phyloP scores from a whole-genome alignment of 2,888 invertebrate species.

The Drosophila mimetica region DNA sequence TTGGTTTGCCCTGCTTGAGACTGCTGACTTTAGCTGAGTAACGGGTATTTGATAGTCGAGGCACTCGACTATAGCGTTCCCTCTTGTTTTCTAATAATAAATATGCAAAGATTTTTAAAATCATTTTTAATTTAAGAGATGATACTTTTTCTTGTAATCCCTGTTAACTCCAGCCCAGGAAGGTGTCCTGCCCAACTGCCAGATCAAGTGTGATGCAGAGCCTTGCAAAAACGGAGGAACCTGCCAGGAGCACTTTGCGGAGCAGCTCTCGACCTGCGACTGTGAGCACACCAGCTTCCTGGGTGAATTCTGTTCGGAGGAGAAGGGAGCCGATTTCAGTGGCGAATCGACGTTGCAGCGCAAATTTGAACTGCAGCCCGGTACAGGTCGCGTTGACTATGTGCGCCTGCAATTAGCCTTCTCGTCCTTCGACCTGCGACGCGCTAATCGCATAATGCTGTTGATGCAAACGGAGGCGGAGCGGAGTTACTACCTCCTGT shows the following conservation, averaged over 20 bases:
- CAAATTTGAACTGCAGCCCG: slow-evolving; percentile 89
- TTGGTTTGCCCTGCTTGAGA: too few relatives aligned
- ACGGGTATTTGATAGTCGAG: too few relatives aligned
- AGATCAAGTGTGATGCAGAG: slow-evolving; percentile 94
- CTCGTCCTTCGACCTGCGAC: slow-evolving; percentile 91
- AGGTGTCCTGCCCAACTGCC: slow-evolving; percentile 92
- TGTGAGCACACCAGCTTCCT: slow-evolving; percentile 96
- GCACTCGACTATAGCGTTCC: too few relatives aligned
- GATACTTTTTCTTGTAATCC: too few relatives aligned
- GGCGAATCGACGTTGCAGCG: slow-evolving; percentile 93
- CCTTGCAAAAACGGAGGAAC: slow-evolving; percentile 95
- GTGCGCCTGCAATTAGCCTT: slow-evolving; percentile 94
- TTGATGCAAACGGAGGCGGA: slow-evolving; percentile 93
- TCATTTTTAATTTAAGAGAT: too few relatives aligned
- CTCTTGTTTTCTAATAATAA: too few relatives aligned
- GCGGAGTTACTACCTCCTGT: slow-evolving; percentile 92
- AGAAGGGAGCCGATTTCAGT: slow-evolving; percentile 95
- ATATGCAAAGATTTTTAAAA: too few relatives aligned
- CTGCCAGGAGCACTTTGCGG: slow-evolving; percentile 94
- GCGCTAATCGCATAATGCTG: slow-evolving; percentile 91
- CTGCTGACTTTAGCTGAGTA: too few relatives aligned
- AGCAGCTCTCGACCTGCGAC: slow-evolving; percentile 93
- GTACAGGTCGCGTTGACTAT: slow-evolving; percentile 88
- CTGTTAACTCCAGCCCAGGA: slow-evolving; percentile 85
- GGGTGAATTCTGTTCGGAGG: slow-evolving; percentile 94